These are phyloP conservation scores for Acanthococcus lagerstroemiae DNA, from an alignment of 2,888 invertebrate species.

Conservation along the genomic window DNA sequence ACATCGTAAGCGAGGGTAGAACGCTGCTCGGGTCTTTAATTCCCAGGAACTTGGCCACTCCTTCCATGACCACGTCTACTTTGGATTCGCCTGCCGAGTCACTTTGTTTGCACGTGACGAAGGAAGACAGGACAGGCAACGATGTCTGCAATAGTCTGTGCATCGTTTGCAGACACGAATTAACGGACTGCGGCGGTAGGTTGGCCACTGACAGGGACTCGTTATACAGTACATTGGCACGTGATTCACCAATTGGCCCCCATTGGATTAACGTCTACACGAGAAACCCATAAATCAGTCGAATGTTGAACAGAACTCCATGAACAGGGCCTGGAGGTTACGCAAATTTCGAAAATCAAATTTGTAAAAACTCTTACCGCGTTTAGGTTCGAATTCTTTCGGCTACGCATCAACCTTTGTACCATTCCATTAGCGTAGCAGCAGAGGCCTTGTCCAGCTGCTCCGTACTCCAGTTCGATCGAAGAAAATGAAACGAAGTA, in stretches of 20 bases:
- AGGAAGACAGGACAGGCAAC: constrained; percentile 4
- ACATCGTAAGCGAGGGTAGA: constrained; percentile 60
- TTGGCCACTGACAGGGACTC: neutral
- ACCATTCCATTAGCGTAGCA: constrained; percentile 10
- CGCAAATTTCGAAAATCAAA: neutral
- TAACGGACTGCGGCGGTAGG: constrained; percentile 1
- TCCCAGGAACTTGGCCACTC: constrained; percentile 28
- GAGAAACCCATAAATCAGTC: neutral
- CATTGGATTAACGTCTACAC: constrained; percentile 18
- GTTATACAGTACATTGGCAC: constrained; percentile 2
- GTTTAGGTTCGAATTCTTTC: neutral
- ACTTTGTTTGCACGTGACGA: neutral
- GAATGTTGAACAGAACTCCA: neutral
- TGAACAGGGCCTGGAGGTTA: no score
- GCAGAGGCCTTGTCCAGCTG: constrained; percentile 49
- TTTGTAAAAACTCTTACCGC: neutral
- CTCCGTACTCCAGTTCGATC: constrained; percentile 8
- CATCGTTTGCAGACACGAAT: constrained; percentile 7
- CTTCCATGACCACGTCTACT: constrained; percentile 22
- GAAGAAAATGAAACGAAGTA: constrained; percentile 95
- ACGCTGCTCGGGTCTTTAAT: constrained; percentile 58
- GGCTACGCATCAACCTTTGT: constrained; percentile 4
- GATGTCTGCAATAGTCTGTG: constrained; percentile 2
- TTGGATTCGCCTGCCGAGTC: constrained; percentile 4
- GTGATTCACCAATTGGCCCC: constrained; percentile 18